Percentiles rank a stretch among this genome's conserved stretches.
phyloP scores from a whole-genome alignment of 1,140 invertebrate genomes.

The Chironomus tepperi region DNA sequence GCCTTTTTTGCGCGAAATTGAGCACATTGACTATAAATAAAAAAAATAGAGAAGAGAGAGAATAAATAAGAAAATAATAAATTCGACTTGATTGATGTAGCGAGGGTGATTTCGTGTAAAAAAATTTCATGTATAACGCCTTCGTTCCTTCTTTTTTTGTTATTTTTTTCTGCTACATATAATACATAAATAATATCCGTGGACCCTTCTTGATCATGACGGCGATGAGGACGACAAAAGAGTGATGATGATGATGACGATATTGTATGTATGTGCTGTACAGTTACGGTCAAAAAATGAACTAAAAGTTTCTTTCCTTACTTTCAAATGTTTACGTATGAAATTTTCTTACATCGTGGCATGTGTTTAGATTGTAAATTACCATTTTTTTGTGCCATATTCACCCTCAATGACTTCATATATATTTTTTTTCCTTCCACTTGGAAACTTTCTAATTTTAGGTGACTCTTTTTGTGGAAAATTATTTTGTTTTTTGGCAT shows the following conservation, averaged over 20 bases:
- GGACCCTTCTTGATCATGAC: not conserved
- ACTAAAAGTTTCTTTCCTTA: too few species aligned
- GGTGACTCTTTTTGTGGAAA: not conserved
- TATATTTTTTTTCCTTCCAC: not conserved
- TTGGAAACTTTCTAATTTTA: not conserved
- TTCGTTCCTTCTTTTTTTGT: not conserved
- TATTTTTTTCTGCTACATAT: not conserved
- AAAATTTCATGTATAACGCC: not conserved
- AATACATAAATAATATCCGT: not conserved
- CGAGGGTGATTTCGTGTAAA: slow-evolving; percentile 13
- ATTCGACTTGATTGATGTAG: not conserved
- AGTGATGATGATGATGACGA: not conserved
- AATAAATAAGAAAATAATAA: not conserved
- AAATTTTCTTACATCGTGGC: not conserved
- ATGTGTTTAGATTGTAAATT: slow-evolving; percentile 9
- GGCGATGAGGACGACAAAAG: not conserved
- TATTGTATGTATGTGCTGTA: too few species aligned
- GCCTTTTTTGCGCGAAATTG: not conserved
- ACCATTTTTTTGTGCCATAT: not conserved
- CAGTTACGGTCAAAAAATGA: too few species aligned
- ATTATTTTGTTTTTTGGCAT: too few species aligned
- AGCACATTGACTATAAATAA: too few species aligned
- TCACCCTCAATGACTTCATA: not conserved
- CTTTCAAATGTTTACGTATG: too few species aligned
- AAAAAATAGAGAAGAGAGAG: not conserved